Percentiles rank a stretch among this genome's conserved stretches.
phyloP scores from a whole-genome alignment of 2,888 invertebrate genomes.

The Tenthredo livida region DNA sequence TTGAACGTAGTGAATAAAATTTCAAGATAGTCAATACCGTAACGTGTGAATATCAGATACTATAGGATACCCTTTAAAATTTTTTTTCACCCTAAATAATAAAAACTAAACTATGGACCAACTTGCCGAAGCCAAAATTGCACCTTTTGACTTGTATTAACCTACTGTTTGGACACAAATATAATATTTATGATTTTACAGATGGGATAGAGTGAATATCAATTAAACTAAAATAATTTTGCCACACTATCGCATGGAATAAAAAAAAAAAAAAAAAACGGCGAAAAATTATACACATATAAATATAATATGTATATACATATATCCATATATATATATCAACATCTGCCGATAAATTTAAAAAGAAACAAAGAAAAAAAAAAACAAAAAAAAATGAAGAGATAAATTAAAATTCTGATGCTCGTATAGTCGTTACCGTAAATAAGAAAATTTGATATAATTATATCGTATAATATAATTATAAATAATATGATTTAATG shows the following conservation, averaged over 20 bases:
- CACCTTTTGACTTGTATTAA: conserved; percentile 58
- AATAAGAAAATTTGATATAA: conserved; percentile 44
- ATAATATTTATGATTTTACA: conserved; percentile 26
- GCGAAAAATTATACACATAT: conserved; percentile 28
- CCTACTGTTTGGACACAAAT: conserved; percentile 33
- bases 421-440: conserved; percentile 48
- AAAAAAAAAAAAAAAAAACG: conserved; percentile 3
- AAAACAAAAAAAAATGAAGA: conserved; percentile 9
- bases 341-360: conserved; percentile 12
- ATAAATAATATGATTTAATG: conserved; percentile 41
- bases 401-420: conserved; percentile 34
- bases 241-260: conserved; percentile 10
- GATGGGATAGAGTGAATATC: conserved; percentile 14
- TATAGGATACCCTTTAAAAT: conserved; percentile 63
- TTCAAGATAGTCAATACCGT: conserved; percentile 12
- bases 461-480: conserved; percentile 42
- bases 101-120: conserved; percentile 58
- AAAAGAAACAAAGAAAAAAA: conserved; percentile 9
- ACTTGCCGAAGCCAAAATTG: conserved; percentile 65
- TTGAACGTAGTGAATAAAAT: conserved; percentile 10
- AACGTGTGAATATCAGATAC: conserved; percentile 57
- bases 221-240: conserved; percentile 48
- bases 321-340: conserved; percentile 13
- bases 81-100: conserved; percentile 55
- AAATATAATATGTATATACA: not conserved